A percentile compares a stretch with the other conserved stretches of the same genome.
phyloP scores from a whole-genome alignment of 2,797 vertebrate genomes.

The Crenuchus spilurus region DNA sequence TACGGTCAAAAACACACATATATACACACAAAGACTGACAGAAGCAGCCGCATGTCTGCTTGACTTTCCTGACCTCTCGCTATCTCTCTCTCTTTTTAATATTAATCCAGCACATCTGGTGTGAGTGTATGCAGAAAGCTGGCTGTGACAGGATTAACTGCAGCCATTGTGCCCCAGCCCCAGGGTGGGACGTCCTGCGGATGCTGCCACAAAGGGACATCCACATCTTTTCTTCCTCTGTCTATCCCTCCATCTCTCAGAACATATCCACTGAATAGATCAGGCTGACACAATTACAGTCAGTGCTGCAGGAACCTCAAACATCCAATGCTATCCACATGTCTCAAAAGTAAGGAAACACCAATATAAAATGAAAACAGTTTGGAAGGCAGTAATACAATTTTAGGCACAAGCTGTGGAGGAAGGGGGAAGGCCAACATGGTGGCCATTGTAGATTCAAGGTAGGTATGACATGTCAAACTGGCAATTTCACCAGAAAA shows the following conservation, averaged over 20 bases:
- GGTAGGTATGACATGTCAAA: too few species aligned
- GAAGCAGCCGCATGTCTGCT: constrained; percentile 26
- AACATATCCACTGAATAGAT: neutral
- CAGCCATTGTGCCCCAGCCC: neutral
- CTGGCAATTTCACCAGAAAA: too few species aligned
- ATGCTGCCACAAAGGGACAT: neutral
- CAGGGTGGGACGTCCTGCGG: constrained; percentile 3
- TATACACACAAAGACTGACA: constrained; percentile 35
- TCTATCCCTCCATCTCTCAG: neutral
- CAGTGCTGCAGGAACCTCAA: too few species aligned
- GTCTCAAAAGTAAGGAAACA: too few species aligned
- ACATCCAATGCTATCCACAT: too few species aligned
- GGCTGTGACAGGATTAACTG: constrained; percentile 48
- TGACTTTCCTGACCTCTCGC: constrained; percentile 17
- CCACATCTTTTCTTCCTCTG: neutral
- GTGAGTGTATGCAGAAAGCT: constrained; percentile 7
- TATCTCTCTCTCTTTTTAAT: constrained; percentile 2
- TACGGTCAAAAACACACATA: neutral
- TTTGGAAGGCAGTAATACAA: too few species aligned
- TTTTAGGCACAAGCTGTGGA: too few species aligned
- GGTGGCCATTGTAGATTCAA: too few species aligned
- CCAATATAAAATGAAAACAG: too few species aligned
- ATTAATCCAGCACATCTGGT: constrained; percentile 24
- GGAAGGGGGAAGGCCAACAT: too few species aligned
- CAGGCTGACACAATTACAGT: too few species aligned